A percentile compares a stretch with the other conserved stretches of the same genome.
These are phyloP conservation scores for Crocodylus rhombifer DNA, from an alignment of 2,797 vertebrate species.

Conservation along the genomic window DNA sequence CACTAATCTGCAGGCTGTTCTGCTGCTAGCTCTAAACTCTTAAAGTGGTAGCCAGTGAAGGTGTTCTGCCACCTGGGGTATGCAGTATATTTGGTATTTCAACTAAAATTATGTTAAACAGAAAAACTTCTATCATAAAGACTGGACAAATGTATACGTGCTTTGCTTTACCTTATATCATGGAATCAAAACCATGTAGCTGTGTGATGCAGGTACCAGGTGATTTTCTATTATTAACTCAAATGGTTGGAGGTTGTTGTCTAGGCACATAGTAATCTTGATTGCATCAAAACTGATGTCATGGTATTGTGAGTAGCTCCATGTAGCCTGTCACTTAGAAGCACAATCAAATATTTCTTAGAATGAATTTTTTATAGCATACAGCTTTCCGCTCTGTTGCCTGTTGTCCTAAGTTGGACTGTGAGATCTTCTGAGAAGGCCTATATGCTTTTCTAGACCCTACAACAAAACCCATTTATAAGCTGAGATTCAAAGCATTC, in stretches of 20 bases:
- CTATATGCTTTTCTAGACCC: neutral
- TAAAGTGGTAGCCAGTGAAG: too few species aligned
- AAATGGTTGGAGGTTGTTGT: neutral
- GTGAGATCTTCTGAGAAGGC: neutral
- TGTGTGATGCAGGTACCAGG: neutral
- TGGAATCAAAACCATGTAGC: neutral
- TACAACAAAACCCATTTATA: neutral
- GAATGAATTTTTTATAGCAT: neutral
- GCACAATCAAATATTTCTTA: neutral
- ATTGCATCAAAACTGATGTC: neutral
- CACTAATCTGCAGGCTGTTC: too few species aligned
- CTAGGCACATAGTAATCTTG: neutral
- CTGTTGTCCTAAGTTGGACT: neutral
- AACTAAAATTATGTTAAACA: neutral
- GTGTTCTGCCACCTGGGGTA: neutral
- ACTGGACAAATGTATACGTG: neutral
- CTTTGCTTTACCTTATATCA: neutral
- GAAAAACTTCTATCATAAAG: neutral
- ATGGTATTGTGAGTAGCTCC: neutral
- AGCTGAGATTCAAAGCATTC: neutral
- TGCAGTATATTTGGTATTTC: neutral
- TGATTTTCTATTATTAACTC: neutral
- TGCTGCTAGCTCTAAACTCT: too few species aligned
- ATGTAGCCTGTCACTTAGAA: neutral
- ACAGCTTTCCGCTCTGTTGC: neutral